Evolutionary conservation across 1,140 invertebrate genomes (phyloP).

Genomic region (Tetramorium alpestre): DNA sequence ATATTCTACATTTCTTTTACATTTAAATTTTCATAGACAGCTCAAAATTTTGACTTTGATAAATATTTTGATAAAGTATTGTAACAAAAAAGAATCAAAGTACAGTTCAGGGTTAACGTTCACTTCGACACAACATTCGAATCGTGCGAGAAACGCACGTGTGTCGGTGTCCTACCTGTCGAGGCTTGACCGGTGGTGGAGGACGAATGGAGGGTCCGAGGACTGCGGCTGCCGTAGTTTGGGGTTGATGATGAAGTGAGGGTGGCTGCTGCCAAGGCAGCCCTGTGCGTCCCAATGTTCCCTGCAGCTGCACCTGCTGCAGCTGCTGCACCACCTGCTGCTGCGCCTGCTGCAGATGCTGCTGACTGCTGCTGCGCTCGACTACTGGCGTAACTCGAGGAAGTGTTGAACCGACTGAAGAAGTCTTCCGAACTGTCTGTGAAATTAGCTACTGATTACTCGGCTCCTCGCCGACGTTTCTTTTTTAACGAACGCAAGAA

Average conservation of each 20-base stretch:
- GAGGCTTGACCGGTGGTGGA: slow-evolving; percentile 90
- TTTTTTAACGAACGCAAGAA: slow-evolving; percentile 4
- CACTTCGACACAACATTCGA: neutral
- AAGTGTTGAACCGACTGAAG: slow-evolving; percentile 86
- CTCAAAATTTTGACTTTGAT: neutral
- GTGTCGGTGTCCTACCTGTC: slow-evolving; percentile 85
- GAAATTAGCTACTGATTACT: slow-evolving; percentile 85
- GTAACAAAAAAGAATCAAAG: neutral
- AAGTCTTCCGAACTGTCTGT: slow-evolving; percentile 87
- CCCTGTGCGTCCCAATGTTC: slow-evolving; percentile 84
- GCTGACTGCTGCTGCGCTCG: slow-evolving; percentile 80
- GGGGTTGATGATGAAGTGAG: slow-evolving; percentile 85
- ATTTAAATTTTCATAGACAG: neutral
- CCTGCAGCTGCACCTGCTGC: slow-evolving; percentile 75
- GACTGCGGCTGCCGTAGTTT: slow-evolving; percentile 85
- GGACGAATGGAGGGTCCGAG: slow-evolving; percentile 89
- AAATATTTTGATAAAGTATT: neutral
- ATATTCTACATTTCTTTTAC: neutral
- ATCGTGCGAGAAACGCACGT: neutral
- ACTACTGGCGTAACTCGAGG: slow-evolving; percentile 84
- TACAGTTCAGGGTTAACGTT: slow-evolving; percentile 40
- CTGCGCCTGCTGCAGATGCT: slow-evolving; percentile 75
- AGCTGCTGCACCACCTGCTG: slow-evolving; percentile 69
- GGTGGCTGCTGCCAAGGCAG: slow-evolving; percentile 85
- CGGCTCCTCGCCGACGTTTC: slow-evolving; percentile 71